phyloP scores from a whole-genome alignment of 2,888 invertebrate genomes.

The Phorcus lineatus region DNA sequence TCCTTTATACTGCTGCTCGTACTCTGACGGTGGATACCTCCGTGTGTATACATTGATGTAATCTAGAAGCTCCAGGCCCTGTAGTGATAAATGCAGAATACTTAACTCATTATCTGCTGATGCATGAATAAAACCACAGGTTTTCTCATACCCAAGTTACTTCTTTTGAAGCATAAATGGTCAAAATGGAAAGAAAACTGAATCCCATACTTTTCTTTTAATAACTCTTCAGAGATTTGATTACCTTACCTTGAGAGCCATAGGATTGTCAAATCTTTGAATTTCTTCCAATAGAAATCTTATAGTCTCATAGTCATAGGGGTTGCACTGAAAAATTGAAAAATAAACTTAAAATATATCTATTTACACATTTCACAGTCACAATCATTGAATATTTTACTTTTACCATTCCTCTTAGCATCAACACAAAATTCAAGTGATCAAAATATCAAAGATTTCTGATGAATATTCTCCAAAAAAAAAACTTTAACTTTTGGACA shows the following conservation, averaged over 20 bases:
- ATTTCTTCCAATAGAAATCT: conserved; percentile 60
- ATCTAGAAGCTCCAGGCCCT: conserved; percentile 59
- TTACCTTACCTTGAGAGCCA: conserved; percentile 30
- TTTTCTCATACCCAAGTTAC: too few species aligned
- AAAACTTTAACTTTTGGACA: too few species aligned
- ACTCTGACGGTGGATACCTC: conserved; percentile 56
- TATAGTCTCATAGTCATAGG: conserved; percentile 68
- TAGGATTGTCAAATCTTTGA: conserved; percentile 37
- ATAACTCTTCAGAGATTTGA: background rate
- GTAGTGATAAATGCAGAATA: background rate
- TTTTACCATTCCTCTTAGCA: too few species aligned
- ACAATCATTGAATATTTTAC: background rate
- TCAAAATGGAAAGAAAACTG: too few species aligned
- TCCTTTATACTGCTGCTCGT: conserved; percentile 57
- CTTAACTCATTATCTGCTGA: background rate
- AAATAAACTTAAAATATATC: too few species aligned
- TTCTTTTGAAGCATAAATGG: too few species aligned
- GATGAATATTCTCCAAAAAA: too few species aligned
- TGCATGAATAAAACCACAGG: background rate
- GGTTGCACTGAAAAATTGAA: conserved; percentile 51
- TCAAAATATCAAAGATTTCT: too few species aligned
- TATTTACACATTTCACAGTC: too few species aligned
- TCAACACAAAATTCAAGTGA: too few species aligned
- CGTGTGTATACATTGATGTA: conserved; percentile 65
- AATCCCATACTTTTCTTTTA: too few species aligned